Base-by-base conservation (phyloP, 2,888 invertebrate genomes). In the Drosophila setosimentum region DNA sequence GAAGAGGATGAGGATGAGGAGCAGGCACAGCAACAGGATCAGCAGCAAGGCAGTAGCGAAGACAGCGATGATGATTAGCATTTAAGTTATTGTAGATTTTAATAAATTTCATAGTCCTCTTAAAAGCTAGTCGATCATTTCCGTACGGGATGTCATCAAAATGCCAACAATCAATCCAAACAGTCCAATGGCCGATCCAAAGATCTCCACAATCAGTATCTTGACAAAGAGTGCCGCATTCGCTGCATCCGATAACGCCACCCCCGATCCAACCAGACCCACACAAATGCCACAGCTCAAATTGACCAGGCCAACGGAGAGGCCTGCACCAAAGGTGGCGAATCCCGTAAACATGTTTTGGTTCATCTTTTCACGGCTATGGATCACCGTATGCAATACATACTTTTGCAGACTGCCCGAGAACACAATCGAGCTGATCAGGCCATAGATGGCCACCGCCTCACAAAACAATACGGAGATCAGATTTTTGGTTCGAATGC, bases 391-490 rank as follows among this genome's bases (percentile, higher is more conserved):
- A 10, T 73, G 63, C 53, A 83, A 78, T 1, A 73, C 67, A 64
- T 87, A 93, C 78, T 93, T 93, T 76, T 95, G 96, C 79, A 98
- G 94, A 92, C 96, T 95, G 77, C 98, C 98, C 32, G 98, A 97
- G 68, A 99, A 95, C 37, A 99, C 99, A 92, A 99, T 99, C 42
- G 99, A 98, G 90, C 99, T 98, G 91, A 99, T 99, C 76, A 99
- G 95, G 18, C 99, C 99, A 93, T 99, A 99, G 93, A 99, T 99
- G 77, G 99, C 99, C 2, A 99, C 99, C 78, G 99, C 99, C 94
- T 99, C 99, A 93, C 99, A 99, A 94, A 99, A 99, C 93, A 99
- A 99, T 83, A 99, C 98, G 45, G 99, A 99, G 91, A 99, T 99
- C 91, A 99, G 95, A 94, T 99, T 99, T 94, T 99, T 99, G 62